Evolutionary conservation across 2,888 invertebrate genomes (phyloP).

Genomic region (Dryomyza anilis): DNA sequence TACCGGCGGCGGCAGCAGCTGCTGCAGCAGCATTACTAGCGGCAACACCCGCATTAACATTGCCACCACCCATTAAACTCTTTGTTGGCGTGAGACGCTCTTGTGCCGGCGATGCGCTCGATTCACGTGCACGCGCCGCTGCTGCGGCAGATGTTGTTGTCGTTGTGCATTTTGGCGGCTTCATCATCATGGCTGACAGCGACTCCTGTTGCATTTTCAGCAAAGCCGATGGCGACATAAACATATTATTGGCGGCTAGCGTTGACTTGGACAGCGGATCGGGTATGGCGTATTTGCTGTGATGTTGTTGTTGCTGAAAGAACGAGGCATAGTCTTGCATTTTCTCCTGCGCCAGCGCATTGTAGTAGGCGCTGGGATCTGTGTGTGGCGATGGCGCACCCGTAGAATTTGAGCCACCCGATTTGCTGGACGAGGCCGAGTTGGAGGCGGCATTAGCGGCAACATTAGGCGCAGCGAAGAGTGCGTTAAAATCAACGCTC

Average conservation of each 20-base stretch:
- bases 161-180: slow-evolving; percentile 62
- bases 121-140: slow-evolving; percentile 54
- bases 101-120: slow-evolving; percentile 55
- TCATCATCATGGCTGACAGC: slow-evolving; percentile 64
- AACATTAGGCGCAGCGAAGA: slow-evolving; percentile 54
- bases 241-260: slow-evolving; percentile 78
- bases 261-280: slow-evolving; percentile 80
- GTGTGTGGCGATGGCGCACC: slow-evolving; percentile 47
- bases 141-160: slow-evolving; percentile 44
- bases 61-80: slow-evolving; percentile 40
- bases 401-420: slow-evolving; percentile 37
- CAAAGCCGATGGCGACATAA: slow-evolving; percentile 72
- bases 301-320: slow-evolving; percentile 62
- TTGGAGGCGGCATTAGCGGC: slow-evolving; percentile 39
- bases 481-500: slow-evolving; percentile 55
- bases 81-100: slow-evolving; percentile 57
- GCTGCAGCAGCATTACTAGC: slow-evolving; percentile 42
- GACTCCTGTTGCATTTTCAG: slow-evolving; percentile 71
- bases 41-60: slow-evolving; percentile 36
- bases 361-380: slow-evolving; percentile 55
- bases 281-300: slow-evolving; percentile 64
- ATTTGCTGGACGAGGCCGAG: slow-evolving; percentile 35
- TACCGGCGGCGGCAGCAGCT: slow-evolving; percentile 34
- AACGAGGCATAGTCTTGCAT: slow-evolving; percentile 63
- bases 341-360: slow-evolving; percentile 61